phyloP scores from a whole-genome alignment of 2,797 vertebrate species.

The Nyctalus aviator region DNA sequence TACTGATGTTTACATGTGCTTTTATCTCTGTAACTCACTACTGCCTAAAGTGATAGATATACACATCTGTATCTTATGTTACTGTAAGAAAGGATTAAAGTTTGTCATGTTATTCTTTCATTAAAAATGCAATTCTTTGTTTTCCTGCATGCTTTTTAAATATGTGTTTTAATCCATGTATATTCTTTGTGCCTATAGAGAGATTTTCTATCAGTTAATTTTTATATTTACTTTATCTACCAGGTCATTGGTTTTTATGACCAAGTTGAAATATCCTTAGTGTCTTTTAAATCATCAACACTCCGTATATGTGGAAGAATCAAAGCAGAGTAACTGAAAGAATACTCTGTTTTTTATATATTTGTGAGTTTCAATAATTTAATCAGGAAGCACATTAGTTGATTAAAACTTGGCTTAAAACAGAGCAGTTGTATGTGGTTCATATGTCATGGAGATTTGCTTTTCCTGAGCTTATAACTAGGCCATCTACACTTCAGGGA shows the following conservation, averaged over 20 bases:
- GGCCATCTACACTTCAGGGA: neutral
- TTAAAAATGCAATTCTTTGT: neutral
- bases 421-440: neutral
- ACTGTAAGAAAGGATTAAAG: neutral
- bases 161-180: neutral
- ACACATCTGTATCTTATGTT: neutral
- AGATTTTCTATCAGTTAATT: neutral
- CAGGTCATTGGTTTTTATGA: neutral
- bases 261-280: neutral
- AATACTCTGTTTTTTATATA: neutral
- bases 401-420: neutral
- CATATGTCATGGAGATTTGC: neutral
- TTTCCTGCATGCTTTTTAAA: neutral
- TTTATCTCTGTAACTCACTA: neutral
- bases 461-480: neutral
- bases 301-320: neutral
- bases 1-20: neutral
- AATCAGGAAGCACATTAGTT: neutral
- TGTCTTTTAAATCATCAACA: neutral
- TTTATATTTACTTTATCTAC: slow-evolving; percentile 32
- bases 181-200: neutral
- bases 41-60: neutral
- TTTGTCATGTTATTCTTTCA: neutral
- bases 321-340: neutral
- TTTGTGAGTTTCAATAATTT: neutral